phyloP scores from a whole-genome alignment of 2,113 vertebrate species.

The Hylia prasina region DNA sequence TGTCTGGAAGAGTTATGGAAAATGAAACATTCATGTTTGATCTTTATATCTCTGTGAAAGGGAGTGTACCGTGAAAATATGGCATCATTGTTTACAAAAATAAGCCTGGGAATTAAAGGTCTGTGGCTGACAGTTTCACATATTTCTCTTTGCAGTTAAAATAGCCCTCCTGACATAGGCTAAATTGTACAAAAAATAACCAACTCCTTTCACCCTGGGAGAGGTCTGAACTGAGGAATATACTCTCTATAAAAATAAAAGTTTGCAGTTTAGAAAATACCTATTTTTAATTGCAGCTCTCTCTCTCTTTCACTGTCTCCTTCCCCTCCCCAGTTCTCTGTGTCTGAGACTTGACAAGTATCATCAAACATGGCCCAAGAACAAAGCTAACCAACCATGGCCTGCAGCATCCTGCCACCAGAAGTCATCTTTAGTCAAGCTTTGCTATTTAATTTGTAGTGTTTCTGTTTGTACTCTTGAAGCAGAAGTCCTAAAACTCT shows the following conservation, averaged over 20 bases:
- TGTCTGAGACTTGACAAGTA: background rate
- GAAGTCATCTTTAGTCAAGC: slow-evolving; percentile 16
- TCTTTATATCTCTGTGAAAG: slow-evolving; percentile 20
- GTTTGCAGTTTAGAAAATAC: background rate
- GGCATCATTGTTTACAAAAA: slow-evolving; percentile 64
- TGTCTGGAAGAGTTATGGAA: slow-evolving; percentile 38
- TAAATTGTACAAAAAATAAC: slow-evolving; percentile 35
- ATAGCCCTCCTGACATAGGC: slow-evolving; percentile 41
- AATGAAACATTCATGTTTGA: slow-evolving; percentile 31
- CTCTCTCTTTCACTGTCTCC: background rate
- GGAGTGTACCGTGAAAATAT: background rate
- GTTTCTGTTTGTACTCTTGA: background rate
- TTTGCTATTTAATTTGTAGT: background rate
- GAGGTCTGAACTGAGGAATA: slow-evolving; percentile 7
- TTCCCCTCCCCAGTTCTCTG: background rate
- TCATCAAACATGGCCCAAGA: background rate
- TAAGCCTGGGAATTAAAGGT: slow-evolving; percentile 42
- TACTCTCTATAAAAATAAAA: background rate
- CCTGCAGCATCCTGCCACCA: slow-evolving; percentile 33
- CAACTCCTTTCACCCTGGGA: background rate
- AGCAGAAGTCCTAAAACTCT: slow-evolving; percentile 6
- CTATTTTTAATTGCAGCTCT: slow-evolving; percentile 33
- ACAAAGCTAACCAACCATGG: slow-evolving; percentile 16
- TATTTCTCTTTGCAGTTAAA: slow-evolving; percentile 35
- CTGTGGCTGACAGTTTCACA: slow-evolving; percentile 12